Conservation (phyloP, 1,140 invertebrate genomes). For the Eciton burchellii region DNA sequence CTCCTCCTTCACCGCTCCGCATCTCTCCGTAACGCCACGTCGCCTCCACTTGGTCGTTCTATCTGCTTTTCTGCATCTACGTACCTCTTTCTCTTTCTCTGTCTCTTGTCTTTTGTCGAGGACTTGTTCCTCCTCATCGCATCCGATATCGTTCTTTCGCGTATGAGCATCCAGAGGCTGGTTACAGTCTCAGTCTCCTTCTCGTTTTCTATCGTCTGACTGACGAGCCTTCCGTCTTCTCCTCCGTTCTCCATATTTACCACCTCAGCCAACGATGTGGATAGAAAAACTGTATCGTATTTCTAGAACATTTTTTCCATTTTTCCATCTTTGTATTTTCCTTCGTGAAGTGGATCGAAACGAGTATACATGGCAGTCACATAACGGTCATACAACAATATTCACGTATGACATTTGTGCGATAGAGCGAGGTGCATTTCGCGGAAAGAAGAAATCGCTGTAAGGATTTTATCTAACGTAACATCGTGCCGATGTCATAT, state of each 20-base stretch:
- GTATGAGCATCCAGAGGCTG: conserved; percentile 9
- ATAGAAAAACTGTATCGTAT: conserved; percentile 2
- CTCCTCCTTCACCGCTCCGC: not conserved
- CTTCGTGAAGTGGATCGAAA: not conserved
- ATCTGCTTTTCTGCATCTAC: conserved; percentile 31
- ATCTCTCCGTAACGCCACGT: not conserved
- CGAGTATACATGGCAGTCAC: no score
- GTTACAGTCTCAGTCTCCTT: not conserved
- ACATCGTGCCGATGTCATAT: no score
- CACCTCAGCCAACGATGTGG: not conserved
- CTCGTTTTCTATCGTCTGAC: not conserved
- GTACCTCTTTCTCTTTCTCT: not conserved
- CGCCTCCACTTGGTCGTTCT: conserved; percentile 40
- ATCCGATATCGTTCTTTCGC: conserved; percentile 23
- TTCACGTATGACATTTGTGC: no score
- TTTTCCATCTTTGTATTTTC: not conserved
- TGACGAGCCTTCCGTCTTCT: not conserved
- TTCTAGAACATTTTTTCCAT: no score
- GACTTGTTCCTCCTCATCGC: conserved; percentile 23
- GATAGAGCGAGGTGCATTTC: no score
- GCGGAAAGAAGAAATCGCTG: no score
- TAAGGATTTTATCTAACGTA: no score
- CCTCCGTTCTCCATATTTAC: not conserved
- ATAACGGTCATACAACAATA: no score
- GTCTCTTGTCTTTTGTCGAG: conserved; percentile 4